These are phyloP conservation scores for Sebastes miniatus DNA, from an alignment of 2,797 vertebrate genomes.

Conservation along the genomic window DNA sequence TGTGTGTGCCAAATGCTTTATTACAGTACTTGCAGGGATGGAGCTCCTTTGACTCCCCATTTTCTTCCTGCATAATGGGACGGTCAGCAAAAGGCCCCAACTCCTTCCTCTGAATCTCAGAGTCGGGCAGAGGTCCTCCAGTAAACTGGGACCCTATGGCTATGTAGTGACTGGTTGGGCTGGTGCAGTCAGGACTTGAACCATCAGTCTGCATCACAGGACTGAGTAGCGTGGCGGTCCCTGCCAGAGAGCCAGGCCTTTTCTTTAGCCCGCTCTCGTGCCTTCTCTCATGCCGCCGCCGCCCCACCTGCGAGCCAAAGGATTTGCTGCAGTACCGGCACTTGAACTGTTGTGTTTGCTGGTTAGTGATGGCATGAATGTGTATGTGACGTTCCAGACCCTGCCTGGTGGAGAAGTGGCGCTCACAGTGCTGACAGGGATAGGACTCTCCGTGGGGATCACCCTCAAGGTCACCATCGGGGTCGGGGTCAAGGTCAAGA, in stretches of 20 bases:
- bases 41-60: constrained; percentile 90
- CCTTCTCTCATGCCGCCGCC: constrained; percentile 92
- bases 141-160: constrained; percentile 71
- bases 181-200: constrained; percentile 78
- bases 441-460: constrained; percentile 83
- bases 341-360: constrained; percentile 89
- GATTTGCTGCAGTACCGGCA: constrained; percentile 95
- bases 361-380: constrained; percentile 88
- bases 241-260: constrained; percentile 78
- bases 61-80: constrained; percentile 85
- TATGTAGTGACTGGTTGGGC: constrained; percentile 65
- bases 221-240: constrained; percentile 64
- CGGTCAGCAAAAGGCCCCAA: constrained; percentile 64
- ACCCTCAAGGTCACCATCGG: constrained; percentile 84
- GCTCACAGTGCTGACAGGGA: constrained; percentile 94
- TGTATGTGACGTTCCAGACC: constrained; percentile 95
- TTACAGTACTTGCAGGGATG: constrained; percentile 98
- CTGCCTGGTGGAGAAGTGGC: constrained; percentile 94
- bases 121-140: constrained; percentile 73
- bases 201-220: constrained; percentile 75
- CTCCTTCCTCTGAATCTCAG: constrained; percentile 73
- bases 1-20: constrained; percentile 97
- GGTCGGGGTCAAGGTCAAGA: constrained; percentile 69
- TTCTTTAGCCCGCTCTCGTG: constrained; percentile 92
- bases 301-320: constrained; percentile 95